These are phyloP conservation scores for Thelaira solivaga DNA, from an alignment of 2,888 invertebrate genomes.

Conservation along the genomic window DNA sequence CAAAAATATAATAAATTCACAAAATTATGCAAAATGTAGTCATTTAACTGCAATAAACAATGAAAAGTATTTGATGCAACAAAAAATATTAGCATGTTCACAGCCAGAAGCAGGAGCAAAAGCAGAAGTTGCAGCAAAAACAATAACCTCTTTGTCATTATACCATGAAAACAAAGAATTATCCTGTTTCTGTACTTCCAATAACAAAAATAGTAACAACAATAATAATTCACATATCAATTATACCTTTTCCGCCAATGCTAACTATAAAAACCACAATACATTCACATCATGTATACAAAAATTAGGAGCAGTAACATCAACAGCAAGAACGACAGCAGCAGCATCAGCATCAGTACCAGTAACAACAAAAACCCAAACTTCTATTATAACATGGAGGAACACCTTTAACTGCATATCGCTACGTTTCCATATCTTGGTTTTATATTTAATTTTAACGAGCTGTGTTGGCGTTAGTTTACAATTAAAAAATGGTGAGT, in stretches of 20 bases:
- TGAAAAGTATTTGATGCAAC: conserved; percentile 47
- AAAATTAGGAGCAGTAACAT: conserved; percentile 29
- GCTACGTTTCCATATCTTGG: conserved; percentile 59
- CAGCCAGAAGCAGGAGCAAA: conserved; percentile 6
- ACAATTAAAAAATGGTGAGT: conserved; percentile 67
- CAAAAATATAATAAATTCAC: conserved; percentile 41
- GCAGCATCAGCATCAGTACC: neutral
- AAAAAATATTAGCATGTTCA: neutral
- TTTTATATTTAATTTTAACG: conserved; percentile 63
- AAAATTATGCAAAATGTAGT: conserved; percentile 43
- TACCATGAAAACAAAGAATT: conserved; percentile 30
- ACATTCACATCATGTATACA: conserved; percentile 11
- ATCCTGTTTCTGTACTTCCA: conserved; percentile 31
- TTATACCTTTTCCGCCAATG: conserved; percentile 16
- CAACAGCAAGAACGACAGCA: neutral
- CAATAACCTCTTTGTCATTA: conserved; percentile 4
- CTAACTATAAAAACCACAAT: conserved; percentile 11
- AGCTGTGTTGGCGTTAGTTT: conserved; percentile 65
- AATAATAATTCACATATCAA: conserved; percentile 8
- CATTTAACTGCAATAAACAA: conserved; percentile 35
- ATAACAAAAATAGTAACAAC: conserved; percentile 22
- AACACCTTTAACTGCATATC: conserved; percentile 53
- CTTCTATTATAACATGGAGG: conserved; percentile 18
- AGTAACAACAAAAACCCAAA: conserved; percentile 12
- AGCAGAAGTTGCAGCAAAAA: neutral